Evolutionary conservation across 2,888 invertebrate species (phyloP), one percentile per base, ranked within the genome.

Genomic region (Ceriagrion tenellum): DNA sequence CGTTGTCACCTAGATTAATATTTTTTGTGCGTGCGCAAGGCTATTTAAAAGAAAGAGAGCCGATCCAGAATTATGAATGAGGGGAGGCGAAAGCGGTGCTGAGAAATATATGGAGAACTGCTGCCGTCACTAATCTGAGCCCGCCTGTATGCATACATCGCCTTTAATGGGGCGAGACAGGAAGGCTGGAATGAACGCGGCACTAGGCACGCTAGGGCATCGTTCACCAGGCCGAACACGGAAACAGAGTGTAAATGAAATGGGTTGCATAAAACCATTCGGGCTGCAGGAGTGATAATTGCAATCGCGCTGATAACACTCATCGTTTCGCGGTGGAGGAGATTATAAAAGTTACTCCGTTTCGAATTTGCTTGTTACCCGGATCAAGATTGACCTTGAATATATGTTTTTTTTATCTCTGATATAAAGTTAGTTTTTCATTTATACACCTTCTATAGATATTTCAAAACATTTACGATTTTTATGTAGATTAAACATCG

Each of bases 151-250:
- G 81, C 81, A 81, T 81, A 35, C 81, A 81, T 81, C 81, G 12
- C 81, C 81, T 81, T 81, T 81, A 81, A 81, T 81, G 81, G 30
- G 81, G 13, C 81, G 81, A 30, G 81, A 81, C 81, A 81, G 81
- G 81, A 30, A 35, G 35, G 35, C 81, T 81, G 81, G 35, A 35
- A 81, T 35, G 35, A 81, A 10, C 35, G 18, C 18, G 81, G 81
- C 69, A 26, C 26, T 26, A 26, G 69, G 69, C 81, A 81, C 30
- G 81, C 81, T 18, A 81, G n/a, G 81, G 81, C 35, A 26, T 35
- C 18, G 81, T 81, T 12, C 35, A 12, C 35, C 13, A 18, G 30
- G 10, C 30, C 18, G 35, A 81, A 12, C 81, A 81, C 35, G 81
- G 81, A 81, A 81, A n/a, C 3, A 16, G 74, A 30, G 35, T 18